phyloP scores from a whole-genome alignment of 2,797 vertebrate genomes.

The Rousettus madagascariensis region DNA sequence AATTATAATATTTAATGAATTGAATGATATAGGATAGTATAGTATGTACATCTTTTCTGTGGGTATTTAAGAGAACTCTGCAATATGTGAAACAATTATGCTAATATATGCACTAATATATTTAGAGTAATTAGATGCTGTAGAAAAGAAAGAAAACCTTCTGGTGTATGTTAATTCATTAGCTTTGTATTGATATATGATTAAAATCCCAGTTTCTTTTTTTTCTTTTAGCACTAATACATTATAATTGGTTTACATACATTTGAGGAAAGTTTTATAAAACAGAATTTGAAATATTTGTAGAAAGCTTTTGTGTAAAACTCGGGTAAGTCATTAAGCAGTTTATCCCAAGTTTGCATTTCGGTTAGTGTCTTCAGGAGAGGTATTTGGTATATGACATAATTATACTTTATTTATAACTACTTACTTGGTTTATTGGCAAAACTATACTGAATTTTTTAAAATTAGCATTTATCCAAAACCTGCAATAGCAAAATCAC shows the following conservation, averaged over 20 bases:
- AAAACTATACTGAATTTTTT: neutral
- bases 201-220: slow-evolving; percentile 47
- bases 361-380: neutral
- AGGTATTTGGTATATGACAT: neutral
- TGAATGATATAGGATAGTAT: slow-evolving; percentile 42
- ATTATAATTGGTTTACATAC: slow-evolving; percentile 1
- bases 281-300: slow-evolving; percentile 45
- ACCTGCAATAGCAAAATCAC: neutral
- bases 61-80: slow-evolving; percentile 42
- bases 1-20: slow-evolving; percentile 41
- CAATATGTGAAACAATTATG: slow-evolving; percentile 65
- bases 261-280: slow-evolving; percentile 51
- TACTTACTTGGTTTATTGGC: neutral
- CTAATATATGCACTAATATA: slow-evolving; percentile 69
- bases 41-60: slow-evolving; percentile 27
- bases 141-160: slow-evolving; percentile 64
- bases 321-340: neutral
- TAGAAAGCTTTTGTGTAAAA: slow-evolving; percentile 3
- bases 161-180: slow-evolving; percentile 67
- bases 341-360: neutral
- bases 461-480: neutral
- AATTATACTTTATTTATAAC: neutral
- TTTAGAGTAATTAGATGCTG: slow-evolving; percentile 67
- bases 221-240: slow-evolving; percentile 17
- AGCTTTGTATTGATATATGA: slow-evolving; percentile 41